Conservation (phyloP, 2,888 invertebrate species). For the Thalpophila matura region DNA sequence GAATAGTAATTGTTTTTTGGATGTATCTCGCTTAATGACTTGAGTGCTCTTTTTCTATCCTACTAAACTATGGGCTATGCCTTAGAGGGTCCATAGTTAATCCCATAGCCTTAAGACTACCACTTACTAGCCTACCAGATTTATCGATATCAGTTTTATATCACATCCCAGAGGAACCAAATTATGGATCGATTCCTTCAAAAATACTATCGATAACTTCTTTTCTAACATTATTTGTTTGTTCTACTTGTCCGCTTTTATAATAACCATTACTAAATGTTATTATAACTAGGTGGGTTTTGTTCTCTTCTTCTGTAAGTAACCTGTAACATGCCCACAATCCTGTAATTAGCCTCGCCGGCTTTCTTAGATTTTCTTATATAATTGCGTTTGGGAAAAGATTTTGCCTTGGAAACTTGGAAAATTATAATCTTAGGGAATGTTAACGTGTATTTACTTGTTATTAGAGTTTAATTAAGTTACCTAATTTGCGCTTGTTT, state of each 20-base stretch:
- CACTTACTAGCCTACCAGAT: too few species aligned
- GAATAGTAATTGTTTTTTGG: too few species aligned
- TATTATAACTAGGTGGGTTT: slow-evolving; percentile 20
- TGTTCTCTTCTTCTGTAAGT: slow-evolving; percentile 20
- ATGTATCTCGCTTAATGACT: too few species aligned
- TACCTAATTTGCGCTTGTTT: slow-evolving; percentile 1
- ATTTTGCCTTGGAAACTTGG: slow-evolving; percentile 35
- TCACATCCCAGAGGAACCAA: too few species aligned
- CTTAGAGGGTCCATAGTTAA: too few species aligned
- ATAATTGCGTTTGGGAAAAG: slow-evolving; percentile 60
- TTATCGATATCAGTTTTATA: too few species aligned
- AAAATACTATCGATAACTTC: too few species aligned
- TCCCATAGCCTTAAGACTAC: too few species aligned
- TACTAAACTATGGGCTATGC: too few species aligned
- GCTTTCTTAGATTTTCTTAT: slow-evolving; percentile 50
- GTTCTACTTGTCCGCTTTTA: slow-evolving; percentile 3
- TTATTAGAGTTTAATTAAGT: slow-evolving; percentile 5
- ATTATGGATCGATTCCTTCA: too few species aligned
- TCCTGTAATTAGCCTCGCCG: slow-evolving; percentile 56
- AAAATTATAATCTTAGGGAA: slow-evolving; percentile 37
- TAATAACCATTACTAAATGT: slow-evolving; percentile 7
- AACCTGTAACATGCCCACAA: slow-evolving; percentile 49
- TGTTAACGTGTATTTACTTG: slow-evolving; percentile 26
- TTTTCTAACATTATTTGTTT: too few species aligned
- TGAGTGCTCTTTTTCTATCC: too few species aligned